Conservation (phyloP, 2,113 vertebrate species). For the Zosterops lateralis region DNA sequence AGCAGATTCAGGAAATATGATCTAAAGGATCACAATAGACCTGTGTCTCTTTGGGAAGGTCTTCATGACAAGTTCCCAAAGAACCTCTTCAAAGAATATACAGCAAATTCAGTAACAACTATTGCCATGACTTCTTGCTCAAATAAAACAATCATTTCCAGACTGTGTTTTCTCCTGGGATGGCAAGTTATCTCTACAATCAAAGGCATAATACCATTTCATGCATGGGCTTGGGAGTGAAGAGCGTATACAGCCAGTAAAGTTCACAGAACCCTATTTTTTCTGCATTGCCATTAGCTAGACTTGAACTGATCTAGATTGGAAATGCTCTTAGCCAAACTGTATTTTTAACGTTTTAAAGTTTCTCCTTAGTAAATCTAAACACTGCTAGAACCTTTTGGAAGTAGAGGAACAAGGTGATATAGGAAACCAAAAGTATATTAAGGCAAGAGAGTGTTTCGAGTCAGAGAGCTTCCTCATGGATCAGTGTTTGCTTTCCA, state of each 20-base stretch:
- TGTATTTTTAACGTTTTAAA: neutral
- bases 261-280: neutral
- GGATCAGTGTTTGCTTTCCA: neutral
- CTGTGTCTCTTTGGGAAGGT: neutral
- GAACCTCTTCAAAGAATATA: neutral
- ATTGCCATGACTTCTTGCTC: neutral
- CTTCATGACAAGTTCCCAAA: neutral
- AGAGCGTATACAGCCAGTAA: neutral
- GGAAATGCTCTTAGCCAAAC: neutral
- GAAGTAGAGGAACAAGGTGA: neutral
- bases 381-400: neutral
- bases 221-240: fast-evolving
- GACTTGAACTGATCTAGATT: neutral
- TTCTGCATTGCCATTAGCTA: neutral
- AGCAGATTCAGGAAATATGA: neutral
- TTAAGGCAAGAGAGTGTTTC: neutral
- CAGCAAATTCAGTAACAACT: neutral
- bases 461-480: neutral
- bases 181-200: neutral
- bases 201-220: neutral
- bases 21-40: neutral
- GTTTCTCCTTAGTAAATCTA: neutral
- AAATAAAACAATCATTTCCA: neutral
- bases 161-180: neutral
- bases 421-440: neutral